phyloP scores from a whole-genome alignment of 1,140 invertebrate species.

The Cydia pomonella region DNA sequence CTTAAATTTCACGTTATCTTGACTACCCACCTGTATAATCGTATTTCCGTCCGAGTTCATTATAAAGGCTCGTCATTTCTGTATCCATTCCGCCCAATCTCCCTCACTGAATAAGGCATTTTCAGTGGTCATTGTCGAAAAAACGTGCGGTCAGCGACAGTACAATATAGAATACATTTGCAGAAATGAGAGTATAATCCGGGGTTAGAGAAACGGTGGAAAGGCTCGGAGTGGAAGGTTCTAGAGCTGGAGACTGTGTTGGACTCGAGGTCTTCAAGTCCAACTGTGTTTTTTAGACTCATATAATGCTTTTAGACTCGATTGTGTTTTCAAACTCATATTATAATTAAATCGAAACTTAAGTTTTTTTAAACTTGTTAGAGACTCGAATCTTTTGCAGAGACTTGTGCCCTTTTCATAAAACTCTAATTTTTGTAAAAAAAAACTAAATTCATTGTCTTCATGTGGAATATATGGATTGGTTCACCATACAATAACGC shows the following conservation, averaged over 20 bases:
- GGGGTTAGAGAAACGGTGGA: constrained; percentile 58
- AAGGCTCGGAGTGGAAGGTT: constrained; percentile 30
- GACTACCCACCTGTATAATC: constrained; percentile 51
- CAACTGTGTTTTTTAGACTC: no score
- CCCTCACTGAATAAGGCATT: constrained; percentile 46
- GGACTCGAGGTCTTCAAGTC: no score
- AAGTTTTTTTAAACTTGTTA: no score
- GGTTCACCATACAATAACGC: no score
- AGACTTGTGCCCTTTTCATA: no score
- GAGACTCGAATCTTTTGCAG: no score
- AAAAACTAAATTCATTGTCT: no score
- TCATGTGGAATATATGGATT: no score
- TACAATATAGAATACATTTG: constrained; percentile 71
- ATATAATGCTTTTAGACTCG: no score
- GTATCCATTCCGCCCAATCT: constrained; percentile 55
- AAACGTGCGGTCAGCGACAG: constrained; percentile 65
- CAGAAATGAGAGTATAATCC: constrained; percentile 66
- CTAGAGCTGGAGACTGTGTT: background rate
- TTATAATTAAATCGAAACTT: no score
- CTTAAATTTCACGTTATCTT: constrained; percentile 39
- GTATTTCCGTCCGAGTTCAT: constrained; percentile 47
- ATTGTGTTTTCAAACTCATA: no score
- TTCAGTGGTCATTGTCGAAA: constrained; percentile 60
- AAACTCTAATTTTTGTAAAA: no score
- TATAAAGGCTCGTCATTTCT: constrained; percentile 45